Conservation (phyloP, 2,888 invertebrate species). For the Isoperla grammatica region DNA sequence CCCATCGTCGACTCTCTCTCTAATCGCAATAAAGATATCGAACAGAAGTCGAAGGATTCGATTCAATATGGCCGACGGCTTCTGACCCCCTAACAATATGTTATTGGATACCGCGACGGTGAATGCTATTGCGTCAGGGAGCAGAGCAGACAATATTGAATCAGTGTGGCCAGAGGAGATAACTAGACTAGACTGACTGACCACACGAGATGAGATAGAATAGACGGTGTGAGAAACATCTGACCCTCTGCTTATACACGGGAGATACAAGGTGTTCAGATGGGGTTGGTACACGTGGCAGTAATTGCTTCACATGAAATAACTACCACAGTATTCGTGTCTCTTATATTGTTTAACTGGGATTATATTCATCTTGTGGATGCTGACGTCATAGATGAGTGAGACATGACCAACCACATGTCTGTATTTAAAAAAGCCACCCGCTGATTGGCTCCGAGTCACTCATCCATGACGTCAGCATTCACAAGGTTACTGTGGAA, state of each 20-base stretch:
- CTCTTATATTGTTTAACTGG: no score
- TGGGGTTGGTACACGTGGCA: no score
- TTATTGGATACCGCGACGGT: conserved; percentile 27
- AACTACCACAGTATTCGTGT: no score
- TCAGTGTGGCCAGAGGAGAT: conserved; percentile 24
- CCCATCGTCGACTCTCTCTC: background rate
- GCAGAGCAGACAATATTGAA: conserved; percentile 30
- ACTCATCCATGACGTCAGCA: no score
- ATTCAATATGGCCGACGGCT: conserved; percentile 27
- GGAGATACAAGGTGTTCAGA: no score
- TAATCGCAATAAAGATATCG: background rate
- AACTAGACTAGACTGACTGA: conserved; percentile 13
- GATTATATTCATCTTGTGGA: no score
- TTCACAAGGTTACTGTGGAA: no score
- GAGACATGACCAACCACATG: no score
- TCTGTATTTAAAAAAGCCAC: no score
- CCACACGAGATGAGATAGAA: background rate
- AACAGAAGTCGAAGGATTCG: conserved; percentile 20
- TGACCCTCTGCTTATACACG: conserved; percentile 2
- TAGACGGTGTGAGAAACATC: conserved; percentile 3
- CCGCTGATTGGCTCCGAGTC: no score
- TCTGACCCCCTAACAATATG: conserved; percentile 29
- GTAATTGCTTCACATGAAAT: no score
- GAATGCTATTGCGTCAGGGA: conserved; percentile 21
- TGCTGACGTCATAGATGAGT: no score